These are phyloP conservation scores for Whitmania pigra DNA, from an alignment of 1,140 invertebrate genomes.

Conservation along the genomic window DNA sequence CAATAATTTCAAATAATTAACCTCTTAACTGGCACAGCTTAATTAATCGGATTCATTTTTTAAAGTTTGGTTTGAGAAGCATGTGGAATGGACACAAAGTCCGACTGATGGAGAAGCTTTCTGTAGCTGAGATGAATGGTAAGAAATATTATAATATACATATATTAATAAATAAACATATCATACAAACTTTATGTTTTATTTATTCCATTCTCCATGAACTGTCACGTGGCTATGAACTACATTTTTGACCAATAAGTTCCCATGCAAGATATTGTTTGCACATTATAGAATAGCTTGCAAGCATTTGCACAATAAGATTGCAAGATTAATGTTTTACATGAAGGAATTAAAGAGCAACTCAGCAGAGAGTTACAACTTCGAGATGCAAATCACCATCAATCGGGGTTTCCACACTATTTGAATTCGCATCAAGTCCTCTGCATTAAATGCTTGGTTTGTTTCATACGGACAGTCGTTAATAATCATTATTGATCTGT, in stretches of 20 bases:
- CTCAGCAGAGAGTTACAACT: not conserved
- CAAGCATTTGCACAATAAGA: not conserved
- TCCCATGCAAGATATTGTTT: too few species aligned
- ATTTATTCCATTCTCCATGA: not conserved
- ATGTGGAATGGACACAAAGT: constrained; percentile 16
- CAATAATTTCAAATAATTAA: too few species aligned
- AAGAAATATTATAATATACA: not conserved
- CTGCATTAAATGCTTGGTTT: constrained; percentile 16
- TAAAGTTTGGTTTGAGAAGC: constrained; percentile 18
- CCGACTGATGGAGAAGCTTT: constrained; percentile 15
- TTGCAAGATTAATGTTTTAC: not conserved
- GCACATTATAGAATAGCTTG: too few species aligned
- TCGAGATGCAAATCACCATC: too few species aligned
- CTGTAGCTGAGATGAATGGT: constrained; percentile 18
- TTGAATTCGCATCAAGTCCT: constrained; percentile 6
- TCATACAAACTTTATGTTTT: not conserved
- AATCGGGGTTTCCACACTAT: constrained; percentile 1
- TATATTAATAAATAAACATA: too few species aligned
- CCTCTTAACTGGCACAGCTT: too few species aligned
- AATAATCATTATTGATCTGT: too few species aligned
- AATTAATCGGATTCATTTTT: not conserved
- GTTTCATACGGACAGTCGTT: not conserved
- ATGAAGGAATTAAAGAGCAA: not conserved
- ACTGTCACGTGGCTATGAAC: too few species aligned
- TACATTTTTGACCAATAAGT: too few species aligned